Evolutionary conservation across 2,797 vertebrate species (phyloP).

Genomic region (Ammospiza maritima): DNA sequence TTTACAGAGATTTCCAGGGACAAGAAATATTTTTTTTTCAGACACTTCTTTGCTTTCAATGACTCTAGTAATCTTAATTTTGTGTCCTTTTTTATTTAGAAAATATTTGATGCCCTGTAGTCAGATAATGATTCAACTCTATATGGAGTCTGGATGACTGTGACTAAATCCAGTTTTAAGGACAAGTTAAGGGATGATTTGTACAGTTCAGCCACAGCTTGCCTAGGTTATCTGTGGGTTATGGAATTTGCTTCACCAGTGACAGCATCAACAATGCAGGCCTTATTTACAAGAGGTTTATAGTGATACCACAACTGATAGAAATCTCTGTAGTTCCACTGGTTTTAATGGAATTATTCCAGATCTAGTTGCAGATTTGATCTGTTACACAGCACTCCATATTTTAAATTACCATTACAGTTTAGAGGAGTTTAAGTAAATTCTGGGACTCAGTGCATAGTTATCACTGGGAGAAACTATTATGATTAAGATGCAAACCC

Average conservation of each 20-base stretch:
- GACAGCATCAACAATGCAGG: constrained; percentile 40
- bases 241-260: constrained; percentile 26
- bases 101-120: neutral
- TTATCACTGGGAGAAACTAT: neutral
- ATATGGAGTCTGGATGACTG: neutral
- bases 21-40: neutral
- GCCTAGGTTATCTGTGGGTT: constrained; percentile 22
- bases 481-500: neutral
- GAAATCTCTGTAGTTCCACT: constrained; percentile 33
- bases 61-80: neutral
- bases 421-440: constrained; percentile 18
- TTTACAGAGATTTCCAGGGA: neutral
- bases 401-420: constrained; percentile 27
- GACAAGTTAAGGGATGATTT: neutral
- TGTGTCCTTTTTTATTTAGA: neutral
- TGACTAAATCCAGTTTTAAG: neutral
- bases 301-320: constrained; percentile 46
- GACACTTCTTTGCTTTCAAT: neutral
- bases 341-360: constrained; percentile 60
- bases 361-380: constrained; percentile 33
- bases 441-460: neutral
- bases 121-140: neutral
- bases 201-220: neutral
- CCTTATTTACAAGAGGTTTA: constrained; percentile 48
- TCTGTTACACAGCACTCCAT: constrained; percentile 19